Evolutionary conservation across 2,113 vertebrate species (phyloP).

Genomic region (Rostratula benghalensis): DNA sequence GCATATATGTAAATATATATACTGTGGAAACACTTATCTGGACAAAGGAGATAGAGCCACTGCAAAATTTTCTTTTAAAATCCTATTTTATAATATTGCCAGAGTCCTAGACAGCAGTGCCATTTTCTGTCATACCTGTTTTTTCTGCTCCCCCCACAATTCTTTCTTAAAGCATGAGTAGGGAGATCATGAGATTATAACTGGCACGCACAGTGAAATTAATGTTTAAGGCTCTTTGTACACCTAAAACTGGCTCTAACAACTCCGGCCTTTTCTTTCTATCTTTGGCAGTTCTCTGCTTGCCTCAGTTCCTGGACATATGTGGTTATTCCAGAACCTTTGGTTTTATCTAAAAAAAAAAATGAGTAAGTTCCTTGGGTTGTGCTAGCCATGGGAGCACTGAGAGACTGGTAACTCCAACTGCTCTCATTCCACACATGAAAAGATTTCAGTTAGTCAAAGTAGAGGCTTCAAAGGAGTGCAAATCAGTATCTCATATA

Average conservation of each 20-base stretch:
- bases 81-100: not conserved
- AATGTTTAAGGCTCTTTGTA: not conserved
- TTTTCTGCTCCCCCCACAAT: not conserved
- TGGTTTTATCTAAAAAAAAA: not conserved
- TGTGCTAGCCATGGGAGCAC: not conserved
- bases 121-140: not conserved
- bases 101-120: not conserved
- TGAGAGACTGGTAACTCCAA: not conserved
- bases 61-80: not conserved
- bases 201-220: not conserved
- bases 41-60: not conserved
- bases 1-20: not conserved
- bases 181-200: not conserved
- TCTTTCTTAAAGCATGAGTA: not conserved
- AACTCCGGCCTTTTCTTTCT: not conserved
- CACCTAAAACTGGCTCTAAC: not conserved
- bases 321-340: not conserved
- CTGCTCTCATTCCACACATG: not conserved
- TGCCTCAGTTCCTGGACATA: not conserved
- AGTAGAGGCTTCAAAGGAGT: not conserved
- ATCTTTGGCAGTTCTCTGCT: not conserved
- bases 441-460: not conserved
- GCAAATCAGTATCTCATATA: not conserved
- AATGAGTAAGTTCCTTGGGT: not conserved
- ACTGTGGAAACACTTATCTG: not conserved